Evolutionary conservation across 2,113 vertebrate species (phyloP), one percentile per base, ranked within the genome.

Genomic region (Glaucidium brasilianum): DNA sequence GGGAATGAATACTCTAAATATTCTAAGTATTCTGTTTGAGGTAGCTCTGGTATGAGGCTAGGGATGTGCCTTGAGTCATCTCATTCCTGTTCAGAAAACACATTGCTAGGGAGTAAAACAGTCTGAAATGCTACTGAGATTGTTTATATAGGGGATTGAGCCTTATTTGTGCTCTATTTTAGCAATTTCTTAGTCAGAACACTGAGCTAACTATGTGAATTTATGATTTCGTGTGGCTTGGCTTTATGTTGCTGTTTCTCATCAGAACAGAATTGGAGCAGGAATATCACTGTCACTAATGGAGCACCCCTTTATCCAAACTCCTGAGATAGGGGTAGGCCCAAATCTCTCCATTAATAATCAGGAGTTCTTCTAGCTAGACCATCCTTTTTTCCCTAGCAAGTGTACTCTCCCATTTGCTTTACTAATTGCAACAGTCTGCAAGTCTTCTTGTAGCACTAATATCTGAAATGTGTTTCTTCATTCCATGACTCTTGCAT

Each of bases 1-100:
- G 64, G 35, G 64, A 74, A 63, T 84, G n/a, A 92, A 85, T 94
- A 93, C 82, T 79, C 85, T 87, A 39, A 85, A 69, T 84, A 93
- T 68, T 79, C 67, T 84, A 90, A 96, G 80, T 92, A 89, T 84
- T 96, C 83, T 87, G 26, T 89, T 87, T 94, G 76, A 93, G 47
- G 59, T 77, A 92, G 37, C 34, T 93, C 47, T 80, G 59, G 17
- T 85, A 55, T 47, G n/a, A 92, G 55, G 12, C 16, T 77, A 80
- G 29, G 37, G 76, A 72, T 63, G 16, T 80, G 47, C 25, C 55
- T 80, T 89, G 50, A 96, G 56, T 91, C 27, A 77, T 62, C 37
- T 85, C 2, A 2, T 41, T 91, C 14, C 35, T 86, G 12, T 68
- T 81, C 55, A 73, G 55, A 80, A 88, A 90, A 73, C 32, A 58